phyloP scores from a whole-genome alignment of 2,113 vertebrate genomes.

The Apaloderma vittatum region DNA sequence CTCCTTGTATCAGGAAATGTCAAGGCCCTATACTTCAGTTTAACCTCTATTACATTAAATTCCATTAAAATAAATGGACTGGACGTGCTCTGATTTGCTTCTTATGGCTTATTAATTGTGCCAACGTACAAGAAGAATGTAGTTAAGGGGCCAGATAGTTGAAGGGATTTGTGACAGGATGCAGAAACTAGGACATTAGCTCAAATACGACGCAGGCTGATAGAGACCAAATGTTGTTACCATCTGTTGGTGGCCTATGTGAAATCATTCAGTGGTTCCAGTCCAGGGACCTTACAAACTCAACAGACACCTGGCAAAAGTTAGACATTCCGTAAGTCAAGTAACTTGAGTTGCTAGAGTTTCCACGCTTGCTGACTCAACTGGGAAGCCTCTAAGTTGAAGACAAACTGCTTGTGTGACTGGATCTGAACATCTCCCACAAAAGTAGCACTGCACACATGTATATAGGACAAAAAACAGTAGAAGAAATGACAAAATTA shows the following conservation, averaged over 20 bases:
- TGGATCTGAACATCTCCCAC: not conserved
- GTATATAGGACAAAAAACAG: not conserved
- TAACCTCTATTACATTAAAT: not conserved
- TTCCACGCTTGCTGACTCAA: constrained; percentile 16
- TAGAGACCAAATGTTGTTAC: constrained; percentile 57
- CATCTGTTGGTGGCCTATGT: constrained; percentile 47
- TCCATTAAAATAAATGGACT: constrained; percentile 8
- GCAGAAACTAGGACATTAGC: constrained; percentile 35
- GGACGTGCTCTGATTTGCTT: not conserved
- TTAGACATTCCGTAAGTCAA: not conserved
- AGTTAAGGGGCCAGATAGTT: not conserved
- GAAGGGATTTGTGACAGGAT: constrained; percentile 36
- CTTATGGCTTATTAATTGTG: not conserved
- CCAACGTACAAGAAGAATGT: not conserved
- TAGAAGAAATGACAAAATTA: not conserved
- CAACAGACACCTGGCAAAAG: constrained; percentile 41
- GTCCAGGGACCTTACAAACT: constrained; percentile 12
- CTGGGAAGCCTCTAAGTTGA: not conserved
- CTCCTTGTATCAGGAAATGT: not conserved
- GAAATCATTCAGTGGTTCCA: constrained; percentile 39
- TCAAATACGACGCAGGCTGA: constrained; percentile 13
- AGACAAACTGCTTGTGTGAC: not conserved
- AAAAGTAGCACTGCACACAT: not conserved
- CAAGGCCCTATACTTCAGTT: not conserved
- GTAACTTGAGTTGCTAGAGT: not conserved